Evolutionary conservation across 2,113 vertebrate genomes (phyloP).

Genomic region (Irena cyanogastra): DNA sequence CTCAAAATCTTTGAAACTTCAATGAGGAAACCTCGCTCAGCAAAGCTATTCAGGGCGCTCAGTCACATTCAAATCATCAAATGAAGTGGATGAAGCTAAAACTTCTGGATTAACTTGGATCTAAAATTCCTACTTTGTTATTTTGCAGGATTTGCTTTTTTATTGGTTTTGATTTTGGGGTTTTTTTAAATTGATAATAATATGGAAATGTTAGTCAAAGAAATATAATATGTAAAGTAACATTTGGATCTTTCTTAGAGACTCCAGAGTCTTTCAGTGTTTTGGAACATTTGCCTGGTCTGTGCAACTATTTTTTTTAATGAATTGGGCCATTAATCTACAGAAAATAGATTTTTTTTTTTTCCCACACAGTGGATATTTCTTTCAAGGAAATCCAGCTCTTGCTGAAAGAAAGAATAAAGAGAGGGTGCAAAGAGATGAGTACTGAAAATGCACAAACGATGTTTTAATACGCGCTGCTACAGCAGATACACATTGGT

Average conservation of each 20-base stretch:
- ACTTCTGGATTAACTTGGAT: neutral
- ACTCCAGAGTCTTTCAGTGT: neutral
- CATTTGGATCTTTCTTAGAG: neutral
- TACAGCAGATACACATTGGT: neutral
- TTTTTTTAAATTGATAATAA: neutral
- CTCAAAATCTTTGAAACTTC: neutral
- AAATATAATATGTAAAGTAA: neutral
- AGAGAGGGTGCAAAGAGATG: rapidly evolving
- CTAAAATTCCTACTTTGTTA: neutral
- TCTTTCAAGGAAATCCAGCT: neutral
- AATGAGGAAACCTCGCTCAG: neutral
- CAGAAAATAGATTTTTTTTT: neutral
- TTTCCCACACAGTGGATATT: rapidly evolving
- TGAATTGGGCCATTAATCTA: neutral
- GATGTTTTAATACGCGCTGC: neutral
- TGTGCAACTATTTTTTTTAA: neutral
- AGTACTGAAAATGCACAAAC: neutral
- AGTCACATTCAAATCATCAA: neutral
- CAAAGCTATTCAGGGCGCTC: neutral
- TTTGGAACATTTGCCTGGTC: neutral
- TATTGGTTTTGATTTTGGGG: rapidly evolving
- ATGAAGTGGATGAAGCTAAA: neutral
- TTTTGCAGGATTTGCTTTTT: neutral
- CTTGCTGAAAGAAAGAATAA: neutral
- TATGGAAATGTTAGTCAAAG: neutral